phyloP scores from a whole-genome alignment of 2,797 vertebrate genomes.

The Pseudotriccus pelzelni region DNA sequence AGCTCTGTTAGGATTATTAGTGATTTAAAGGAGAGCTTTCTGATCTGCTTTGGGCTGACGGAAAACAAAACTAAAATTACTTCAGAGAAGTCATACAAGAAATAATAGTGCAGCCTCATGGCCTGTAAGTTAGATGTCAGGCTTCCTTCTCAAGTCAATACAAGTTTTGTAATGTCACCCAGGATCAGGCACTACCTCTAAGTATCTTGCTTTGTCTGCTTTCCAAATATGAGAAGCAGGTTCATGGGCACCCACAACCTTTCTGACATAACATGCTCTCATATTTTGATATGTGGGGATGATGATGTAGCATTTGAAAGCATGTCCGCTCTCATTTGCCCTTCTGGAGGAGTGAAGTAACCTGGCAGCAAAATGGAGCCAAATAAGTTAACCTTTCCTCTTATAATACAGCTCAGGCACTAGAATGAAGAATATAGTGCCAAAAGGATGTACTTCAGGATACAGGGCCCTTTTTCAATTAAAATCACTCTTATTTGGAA shows the following conservation, averaged over 20 bases:
- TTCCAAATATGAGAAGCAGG: neutral
- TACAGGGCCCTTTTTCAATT: neutral
- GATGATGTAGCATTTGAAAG: neutral
- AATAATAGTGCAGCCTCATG: neutral
- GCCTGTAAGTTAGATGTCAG: neutral
- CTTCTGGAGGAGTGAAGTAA: neutral
- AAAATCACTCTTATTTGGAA: neutral
- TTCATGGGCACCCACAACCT: neutral
- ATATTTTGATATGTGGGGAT: neutral
- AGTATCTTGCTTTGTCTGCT: neutral
- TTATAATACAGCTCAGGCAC: neutral
- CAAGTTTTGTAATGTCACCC: neutral
- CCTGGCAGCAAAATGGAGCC: neutral
- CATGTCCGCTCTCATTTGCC: neutral
- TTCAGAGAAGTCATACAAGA: neutral
- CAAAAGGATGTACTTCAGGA: neutral
- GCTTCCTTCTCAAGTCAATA: neutral
- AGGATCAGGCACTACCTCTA: neutral
- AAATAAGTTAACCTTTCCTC: neutral
- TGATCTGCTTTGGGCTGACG: neutral
- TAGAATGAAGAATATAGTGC: neutral
- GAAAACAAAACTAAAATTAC: neutral
- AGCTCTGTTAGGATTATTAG: neutral
- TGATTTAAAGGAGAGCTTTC: neutral
- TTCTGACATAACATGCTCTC: neutral